Evolutionary conservation across 2,888 invertebrate genomes (phyloP), one percentile per base, ranked within the genome.

Genomic region (Pollenia labialis): DNA sequence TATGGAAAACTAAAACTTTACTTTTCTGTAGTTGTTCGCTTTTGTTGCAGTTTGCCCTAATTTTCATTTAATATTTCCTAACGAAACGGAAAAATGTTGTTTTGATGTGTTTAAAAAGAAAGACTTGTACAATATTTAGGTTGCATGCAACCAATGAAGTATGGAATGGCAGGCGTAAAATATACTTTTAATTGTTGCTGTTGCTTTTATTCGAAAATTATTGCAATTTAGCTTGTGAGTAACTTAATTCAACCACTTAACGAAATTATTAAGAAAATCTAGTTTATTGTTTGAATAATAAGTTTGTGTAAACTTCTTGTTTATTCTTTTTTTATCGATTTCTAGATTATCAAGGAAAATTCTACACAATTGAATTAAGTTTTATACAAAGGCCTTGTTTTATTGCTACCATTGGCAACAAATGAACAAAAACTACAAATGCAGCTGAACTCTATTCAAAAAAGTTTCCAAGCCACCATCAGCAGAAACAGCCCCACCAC

Each of bases 301-400:
- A 69, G 18, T 46, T 23, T 68, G 16, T 44, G 16, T 0, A n/a
- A 79, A 52, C n/a, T 54, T 52, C 10, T 23, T 46, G 66, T n/a
- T 56, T 52, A 54, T 46, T 42, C 40, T 46, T 44, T 9, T 44
- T 9, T 1, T 50, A 81, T 54, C 68, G 75, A 69, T 82, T 71
- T 85, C 85, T 85, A 80, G 81, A 64, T 50, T 76, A 81, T 75
- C 56, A 81, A 81, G 81, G 85, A 76, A 81, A 85, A 81, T 76
- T 85, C 50, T 85, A 10, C n/a, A 75, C 48, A 81, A 66, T 66
- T 74, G 12, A 69, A 68, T 74, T 81, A 52, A 46, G 23, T 58
- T 52, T 42, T 58, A 48, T 52, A 68, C 6, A 50, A 75, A 81
- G 46, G 62, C 64, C 77, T 77, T 71, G 77, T 66, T 62, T 52